Percentiles rank a stretch among this genome's conserved stretches.
phyloP scores from a whole-genome alignment of 1,140 invertebrate genomes.

The Apocrypta bakeri region DNA sequence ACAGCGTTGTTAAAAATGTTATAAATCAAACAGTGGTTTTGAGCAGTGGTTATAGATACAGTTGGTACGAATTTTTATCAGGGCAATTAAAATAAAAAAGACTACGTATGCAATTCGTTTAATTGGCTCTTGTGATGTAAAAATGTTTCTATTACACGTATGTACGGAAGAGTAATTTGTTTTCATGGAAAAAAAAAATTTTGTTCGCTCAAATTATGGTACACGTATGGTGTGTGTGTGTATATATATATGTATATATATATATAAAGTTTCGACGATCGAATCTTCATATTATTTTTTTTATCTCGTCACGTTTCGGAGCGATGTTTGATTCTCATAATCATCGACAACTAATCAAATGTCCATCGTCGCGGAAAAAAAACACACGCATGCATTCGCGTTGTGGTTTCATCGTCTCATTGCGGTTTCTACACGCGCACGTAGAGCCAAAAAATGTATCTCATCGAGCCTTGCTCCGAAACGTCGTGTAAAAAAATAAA shows the following conservation, averaged over 20 bases:
- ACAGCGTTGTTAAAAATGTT: too few species aligned
- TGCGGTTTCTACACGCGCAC: conserved; percentile 2
- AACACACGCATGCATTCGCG: not conserved
- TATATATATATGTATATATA: too few species aligned
- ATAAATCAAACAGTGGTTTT: too few species aligned
- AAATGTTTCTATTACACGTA: too few species aligned
- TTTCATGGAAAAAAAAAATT: too few species aligned
- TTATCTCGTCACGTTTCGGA: conserved; percentile 37
- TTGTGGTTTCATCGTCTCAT: not conserved
- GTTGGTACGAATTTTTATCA: too few species aligned
- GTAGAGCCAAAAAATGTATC: not conserved
- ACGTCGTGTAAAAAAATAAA: conserved; percentile 35
- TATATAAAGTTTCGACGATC: not conserved
- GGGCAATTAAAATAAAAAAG: too few species aligned
- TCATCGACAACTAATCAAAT: conserved; percentile 1
- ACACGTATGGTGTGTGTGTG: too few species aligned
- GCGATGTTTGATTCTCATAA: conserved; percentile 26
- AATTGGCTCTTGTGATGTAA: too few species aligned
- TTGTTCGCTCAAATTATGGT: conserved; percentile 26
- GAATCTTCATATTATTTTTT: not conserved
- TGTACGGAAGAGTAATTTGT: too few species aligned
- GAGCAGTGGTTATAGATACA: too few species aligned
- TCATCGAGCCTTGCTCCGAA: conserved; percentile 37
- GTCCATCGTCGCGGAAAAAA: not conserved
- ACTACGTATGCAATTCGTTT: too few species aligned